Evolutionary conservation across 1,140 invertebrate species (phyloP).

Genomic region (Apis mellifera): Amel_HAv3.1 CM009937.2:5910001-5910500

Average conservation of each 20-base stretch:
- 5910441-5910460: constrained; percentile 95
- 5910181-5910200: neutral
- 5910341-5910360: constrained; percentile 89
- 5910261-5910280: neutral
- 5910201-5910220: neutral
- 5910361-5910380: constrained; percentile 91
- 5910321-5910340: neutral
- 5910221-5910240: no score
- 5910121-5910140: no score
- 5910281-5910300: neutral
- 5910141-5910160: neutral
- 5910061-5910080: no score
- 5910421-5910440: constrained; percentile 92
- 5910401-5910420: constrained; percentile 89
- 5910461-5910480: constrained; percentile 95
- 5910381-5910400: constrained; percentile 92
- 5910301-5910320: neutral
- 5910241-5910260: neutral
- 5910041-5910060: no score
- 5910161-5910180: neutral
- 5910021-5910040: no score
- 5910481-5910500: neutral
- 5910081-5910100: no score
- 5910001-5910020: no score
- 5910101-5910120: no score